These are phyloP conservation scores for Neoniphon sammara DNA, from an alignment of 2,797 vertebrate species.

Conservation along the genomic window DNA sequence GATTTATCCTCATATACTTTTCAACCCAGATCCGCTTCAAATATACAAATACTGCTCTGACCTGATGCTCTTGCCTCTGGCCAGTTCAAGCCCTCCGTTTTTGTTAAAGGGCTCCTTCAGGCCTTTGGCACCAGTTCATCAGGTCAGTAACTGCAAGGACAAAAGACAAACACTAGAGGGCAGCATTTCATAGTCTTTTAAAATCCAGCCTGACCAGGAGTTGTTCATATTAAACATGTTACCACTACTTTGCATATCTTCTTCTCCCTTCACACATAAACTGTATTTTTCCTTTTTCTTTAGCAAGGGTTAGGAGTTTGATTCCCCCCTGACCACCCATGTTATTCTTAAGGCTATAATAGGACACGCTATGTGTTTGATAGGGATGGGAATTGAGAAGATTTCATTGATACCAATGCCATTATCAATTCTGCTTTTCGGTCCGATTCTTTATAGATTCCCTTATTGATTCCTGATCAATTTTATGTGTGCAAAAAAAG, in stretches of 20 bases:
- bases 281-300: background rate
- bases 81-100: too few relatives aligned
- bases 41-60: background rate
- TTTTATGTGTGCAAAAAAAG: too few relatives aligned
- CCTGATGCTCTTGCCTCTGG: background rate
- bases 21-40: background rate
- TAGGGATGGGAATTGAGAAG: too few relatives aligned
- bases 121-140: conserved; percentile 4
- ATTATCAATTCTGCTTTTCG: too few relatives aligned
- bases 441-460: too few relatives aligned
- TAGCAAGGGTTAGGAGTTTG: too few relatives aligned
- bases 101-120: background rate
- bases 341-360: background rate
- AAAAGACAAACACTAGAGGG: conserved; percentile 67
- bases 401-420: too few relatives aligned
- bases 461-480: too few relatives aligned
- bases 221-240: too few relatives aligned
- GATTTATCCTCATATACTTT: background rate
- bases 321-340: background rate
- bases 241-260: background rate
- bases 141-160: conserved; percentile 38
- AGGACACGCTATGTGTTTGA: background rate
- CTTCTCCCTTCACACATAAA: background rate
- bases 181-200: conserved; percentile 59
- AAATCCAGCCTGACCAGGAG: too few relatives aligned